Evolutionary conservation across 2,113 vertebrate species (phyloP).

Genomic region (Zosterops borbonicus): DNA sequence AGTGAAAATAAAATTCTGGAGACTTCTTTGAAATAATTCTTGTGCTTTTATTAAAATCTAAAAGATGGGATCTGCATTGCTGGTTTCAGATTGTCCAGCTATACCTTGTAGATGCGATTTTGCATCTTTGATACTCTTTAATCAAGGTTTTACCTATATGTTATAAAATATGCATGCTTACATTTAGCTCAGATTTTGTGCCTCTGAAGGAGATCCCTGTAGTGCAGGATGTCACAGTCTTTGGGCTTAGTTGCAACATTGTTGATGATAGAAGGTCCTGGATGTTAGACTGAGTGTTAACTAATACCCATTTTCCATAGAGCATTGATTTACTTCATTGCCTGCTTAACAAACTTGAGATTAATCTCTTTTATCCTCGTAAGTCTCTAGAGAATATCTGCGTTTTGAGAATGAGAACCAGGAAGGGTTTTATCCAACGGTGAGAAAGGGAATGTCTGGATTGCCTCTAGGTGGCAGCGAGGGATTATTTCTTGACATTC

Average conservation of each 20-base stretch:
- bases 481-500: not conserved
- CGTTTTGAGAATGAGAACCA: not conserved
- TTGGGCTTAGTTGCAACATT: not conserved
- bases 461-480: slow-evolving; percentile 53
- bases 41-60: not conserved
- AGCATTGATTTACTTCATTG: not conserved
- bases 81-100: not conserved
- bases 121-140: not conserved
- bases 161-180: not conserved
- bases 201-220: not conserved
- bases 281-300: not conserved
- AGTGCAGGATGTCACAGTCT: not conserved
- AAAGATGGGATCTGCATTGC: not conserved
- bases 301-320: not conserved
- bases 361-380: not conserved
- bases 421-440: not conserved
- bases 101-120: not conserved
- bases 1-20: not conserved
- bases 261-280: not conserved
- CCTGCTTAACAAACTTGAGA: not conserved
- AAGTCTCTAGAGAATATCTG: not conserved
- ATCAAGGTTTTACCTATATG: not conserved
- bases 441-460: not conserved
- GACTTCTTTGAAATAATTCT: not conserved
- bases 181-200: not conserved